Evolutionary conservation across 2,888 invertebrate species (phyloP), one percentile per base, ranked within the genome.

Genomic region (Nymphalis urticae): DNA sequence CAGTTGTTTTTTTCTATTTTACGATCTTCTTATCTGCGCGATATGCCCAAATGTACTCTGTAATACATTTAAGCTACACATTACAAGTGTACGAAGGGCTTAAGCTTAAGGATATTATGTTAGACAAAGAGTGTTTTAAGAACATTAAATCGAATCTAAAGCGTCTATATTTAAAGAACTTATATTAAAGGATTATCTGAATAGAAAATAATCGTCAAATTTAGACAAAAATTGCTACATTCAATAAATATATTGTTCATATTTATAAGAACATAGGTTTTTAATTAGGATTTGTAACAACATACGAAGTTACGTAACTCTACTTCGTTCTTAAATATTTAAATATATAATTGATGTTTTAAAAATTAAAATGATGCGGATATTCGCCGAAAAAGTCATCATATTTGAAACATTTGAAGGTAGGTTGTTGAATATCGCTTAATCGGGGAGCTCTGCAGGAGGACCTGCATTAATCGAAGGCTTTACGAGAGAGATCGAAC

Each of bases 391-490:
- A 48, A 66, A 50, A 77, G 76, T 76, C 75, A 80, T 82, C 79
- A 76, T 54, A 71, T 75, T 80, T 79, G 80, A 80, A 83, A 81
- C 76, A 78, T 58, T 76, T 79, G 80, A 79, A 78, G 79, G 77
- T 83, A 86, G 86, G 87, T 87, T 82, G 84, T 42, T 19, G 76
- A 81, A 82, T 84, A 90, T 89, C 81, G 86, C 90, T 91, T 90
- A 90, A 90, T 90, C 89, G 88, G 82, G 83, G 78, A 85, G 80
- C 80, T 75, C 79, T 74, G 80, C 75, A 79, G 81, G 83, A 85
- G 87, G 82, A 84, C 81, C 77, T 80, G 75, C 86, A 87, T 89
- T 90, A 90, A 89, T 89, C 86, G 86, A 80, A 86, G 85, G 84
- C 85, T 91, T 90, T 90, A 92, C 85, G 89, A 85, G 83, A 83